These are phyloP conservation scores for Hypanus sabinus DNA, from an alignment of 2,113 vertebrate genomes.

Conservation along the genomic window DNA sequence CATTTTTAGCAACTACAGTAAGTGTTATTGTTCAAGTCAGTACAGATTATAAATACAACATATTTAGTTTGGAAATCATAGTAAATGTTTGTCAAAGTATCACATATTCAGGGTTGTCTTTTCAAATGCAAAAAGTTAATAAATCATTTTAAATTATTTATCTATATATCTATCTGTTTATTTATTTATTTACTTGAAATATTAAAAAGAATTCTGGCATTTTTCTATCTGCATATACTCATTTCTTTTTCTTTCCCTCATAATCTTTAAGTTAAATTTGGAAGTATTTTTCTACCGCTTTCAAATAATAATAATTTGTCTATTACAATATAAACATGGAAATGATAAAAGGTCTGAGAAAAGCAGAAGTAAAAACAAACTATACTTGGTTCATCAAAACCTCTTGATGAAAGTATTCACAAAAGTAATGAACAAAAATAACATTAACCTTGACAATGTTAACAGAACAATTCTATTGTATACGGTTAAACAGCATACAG, in stretches of 20 bases:
- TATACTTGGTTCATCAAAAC: not conserved
- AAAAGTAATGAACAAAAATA: not conserved
- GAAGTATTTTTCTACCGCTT: not conserved
- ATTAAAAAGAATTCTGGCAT: not conserved
- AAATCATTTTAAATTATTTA: no score
- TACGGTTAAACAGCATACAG: constrained; percentile 19
- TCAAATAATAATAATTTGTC: not conserved
- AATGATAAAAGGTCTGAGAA: not conserved
- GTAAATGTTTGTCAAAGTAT: not conserved
- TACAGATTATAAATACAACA: not conserved
- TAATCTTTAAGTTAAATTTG: not conserved
- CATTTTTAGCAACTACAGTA: not conserved
- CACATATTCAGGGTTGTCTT: constrained; percentile 3
- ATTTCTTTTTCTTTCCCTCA: not conserved
- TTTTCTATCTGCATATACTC: not conserved
- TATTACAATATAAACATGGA: not conserved
- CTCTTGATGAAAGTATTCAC: not conserved
- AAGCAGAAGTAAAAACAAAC: constrained; percentile 5
- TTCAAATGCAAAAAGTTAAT: not conserved
- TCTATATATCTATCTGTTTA: no score
- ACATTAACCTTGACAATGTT: constrained; percentile 31
- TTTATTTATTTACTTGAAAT: not conserved
- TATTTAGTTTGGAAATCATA: not conserved
- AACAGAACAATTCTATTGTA: not conserved
- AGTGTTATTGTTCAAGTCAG: constrained; percentile 12